phyloP scores from a whole-genome alignment of 2,113 vertebrate genomes.

The Callithrix jacchus region DNA sequence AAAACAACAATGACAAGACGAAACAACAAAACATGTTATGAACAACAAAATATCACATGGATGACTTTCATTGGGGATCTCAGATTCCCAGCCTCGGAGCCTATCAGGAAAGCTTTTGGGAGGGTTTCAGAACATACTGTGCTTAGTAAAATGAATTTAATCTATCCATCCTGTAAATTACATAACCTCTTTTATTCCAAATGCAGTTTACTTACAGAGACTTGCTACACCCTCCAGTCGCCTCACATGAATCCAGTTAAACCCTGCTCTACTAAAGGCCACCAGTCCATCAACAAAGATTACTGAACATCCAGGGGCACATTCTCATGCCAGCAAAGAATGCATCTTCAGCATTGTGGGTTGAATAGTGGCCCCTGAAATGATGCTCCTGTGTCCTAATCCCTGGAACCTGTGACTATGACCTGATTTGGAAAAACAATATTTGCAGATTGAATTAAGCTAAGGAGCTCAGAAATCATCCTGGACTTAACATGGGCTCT shows the following conservation, averaged over 20 bases:
- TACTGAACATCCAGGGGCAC: background rate
- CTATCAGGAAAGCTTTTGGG: background rate
- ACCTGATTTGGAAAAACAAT: background rate
- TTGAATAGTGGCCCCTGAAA: background rate
- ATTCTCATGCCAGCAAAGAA: background rate
- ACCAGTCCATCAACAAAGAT: background rate
- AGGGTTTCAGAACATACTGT: background rate
- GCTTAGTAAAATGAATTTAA: conserved; percentile 37
- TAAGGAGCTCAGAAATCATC: background rate
- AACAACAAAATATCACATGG: background rate
- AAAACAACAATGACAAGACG: too few species aligned
- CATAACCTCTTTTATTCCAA: background rate
- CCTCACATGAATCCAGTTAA: background rate
- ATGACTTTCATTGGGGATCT: background rate
- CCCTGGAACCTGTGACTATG: background rate
- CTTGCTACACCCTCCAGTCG: background rate
- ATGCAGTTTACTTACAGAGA: background rate
- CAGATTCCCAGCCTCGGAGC: background rate
- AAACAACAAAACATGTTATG: background rate
- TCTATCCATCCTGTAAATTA: background rate
- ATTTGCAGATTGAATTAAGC: background rate
- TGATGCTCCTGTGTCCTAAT: background rate
- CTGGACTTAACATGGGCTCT: background rate
- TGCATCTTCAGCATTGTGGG: background rate
- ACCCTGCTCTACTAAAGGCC: background rate